Conservation (phyloP, 1,140 invertebrate genomes). For the Sitophilus oryzae region DNA sequence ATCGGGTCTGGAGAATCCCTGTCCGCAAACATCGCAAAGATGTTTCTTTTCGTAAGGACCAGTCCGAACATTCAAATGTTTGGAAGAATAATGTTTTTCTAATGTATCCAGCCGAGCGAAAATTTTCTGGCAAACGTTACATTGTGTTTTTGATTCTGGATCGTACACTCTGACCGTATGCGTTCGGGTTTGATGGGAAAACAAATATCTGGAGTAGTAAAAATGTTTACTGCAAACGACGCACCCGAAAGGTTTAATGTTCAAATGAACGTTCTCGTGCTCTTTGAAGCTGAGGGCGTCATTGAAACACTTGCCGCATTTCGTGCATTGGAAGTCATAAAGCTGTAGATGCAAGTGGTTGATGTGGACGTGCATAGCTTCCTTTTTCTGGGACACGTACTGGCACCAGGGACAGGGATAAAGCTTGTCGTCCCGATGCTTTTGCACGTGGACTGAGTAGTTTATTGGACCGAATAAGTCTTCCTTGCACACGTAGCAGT, state of each 20-base stretch:
- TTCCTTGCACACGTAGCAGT: constrained; percentile 27
- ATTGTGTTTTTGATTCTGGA: constrained; percentile 32
- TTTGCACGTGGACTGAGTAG: constrained; percentile 31
- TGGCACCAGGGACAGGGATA: constrained; percentile 33
- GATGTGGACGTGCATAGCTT: constrained; percentile 31
- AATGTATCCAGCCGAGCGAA: constrained; percentile 45
- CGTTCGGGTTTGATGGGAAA: constrained; percentile 42
- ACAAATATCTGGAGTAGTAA: constrained; percentile 49
- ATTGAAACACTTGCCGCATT: constrained; percentile 49
- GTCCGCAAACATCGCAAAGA: constrained; percentile 50
- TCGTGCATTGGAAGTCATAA: constrained; percentile 46
- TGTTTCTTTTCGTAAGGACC: constrained; percentile 40
- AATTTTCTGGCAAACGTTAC: constrained; percentile 44
- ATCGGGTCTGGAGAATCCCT: constrained; percentile 53
- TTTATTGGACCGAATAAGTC: constrained; percentile 29
- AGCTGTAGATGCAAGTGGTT: constrained; percentile 31
- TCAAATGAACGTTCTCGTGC: constrained; percentile 59
- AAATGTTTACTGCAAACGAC: constrained; percentile 57
- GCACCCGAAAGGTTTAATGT: constrained; percentile 61
- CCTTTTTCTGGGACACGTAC: constrained; percentile 28
- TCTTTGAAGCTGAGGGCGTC: constrained; percentile 41
- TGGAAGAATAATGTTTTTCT: constrained; percentile 49
- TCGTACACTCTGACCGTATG: constrained; percentile 41
- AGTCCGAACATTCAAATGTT: constrained; percentile 45
- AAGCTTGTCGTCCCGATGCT: constrained; percentile 27